Conservation (phyloP, 2,797 vertebrate genomes). For the Acrossocheilus wenchowensis region DNA sequence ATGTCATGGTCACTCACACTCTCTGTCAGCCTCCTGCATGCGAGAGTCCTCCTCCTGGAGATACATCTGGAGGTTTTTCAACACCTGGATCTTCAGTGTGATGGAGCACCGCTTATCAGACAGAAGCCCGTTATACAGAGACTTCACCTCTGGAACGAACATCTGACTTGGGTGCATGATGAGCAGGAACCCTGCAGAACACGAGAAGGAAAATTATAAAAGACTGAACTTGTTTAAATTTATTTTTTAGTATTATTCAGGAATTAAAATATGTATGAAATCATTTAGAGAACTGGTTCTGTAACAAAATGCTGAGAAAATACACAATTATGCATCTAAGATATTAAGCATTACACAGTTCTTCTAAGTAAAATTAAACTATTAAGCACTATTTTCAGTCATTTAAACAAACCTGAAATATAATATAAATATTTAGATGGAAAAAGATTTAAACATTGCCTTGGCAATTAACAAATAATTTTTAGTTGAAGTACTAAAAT, state of each 20-base stretch:
- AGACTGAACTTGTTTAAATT: too few relatives aligned
- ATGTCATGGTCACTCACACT: constrained; percentile 82
- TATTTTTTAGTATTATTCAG: not conserved
- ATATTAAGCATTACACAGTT: not conserved
- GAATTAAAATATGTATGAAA: not conserved
- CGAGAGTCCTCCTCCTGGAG: constrained; percentile 96
- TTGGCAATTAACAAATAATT: too few relatives aligned
- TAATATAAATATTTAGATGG: too few relatives aligned
- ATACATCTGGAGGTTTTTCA: constrained; percentile 98
- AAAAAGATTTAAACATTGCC: too few relatives aligned
- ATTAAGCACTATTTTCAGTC: too few relatives aligned
- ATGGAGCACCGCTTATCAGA: constrained; percentile 89
- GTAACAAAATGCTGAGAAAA: not conserved
- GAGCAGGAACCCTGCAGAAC: constrained; percentile 88
- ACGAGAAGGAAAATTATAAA: not conserved
- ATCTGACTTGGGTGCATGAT: constrained; percentile 98
- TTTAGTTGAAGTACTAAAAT: too few relatives aligned
- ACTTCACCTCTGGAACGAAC: constrained; percentile 95
- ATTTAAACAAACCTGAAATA: too few relatives aligned
- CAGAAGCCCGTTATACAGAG: constrained; percentile 93
- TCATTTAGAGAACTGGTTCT: not conserved
- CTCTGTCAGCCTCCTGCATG: constrained; percentile 96
- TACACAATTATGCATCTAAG: not conserved
- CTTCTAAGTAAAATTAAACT: not conserved
- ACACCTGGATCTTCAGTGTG: constrained; percentile 96